Base-by-base conservation (phyloP, 2,888 invertebrate genomes). In the Drosophila pseudotakahashii region DNA sequence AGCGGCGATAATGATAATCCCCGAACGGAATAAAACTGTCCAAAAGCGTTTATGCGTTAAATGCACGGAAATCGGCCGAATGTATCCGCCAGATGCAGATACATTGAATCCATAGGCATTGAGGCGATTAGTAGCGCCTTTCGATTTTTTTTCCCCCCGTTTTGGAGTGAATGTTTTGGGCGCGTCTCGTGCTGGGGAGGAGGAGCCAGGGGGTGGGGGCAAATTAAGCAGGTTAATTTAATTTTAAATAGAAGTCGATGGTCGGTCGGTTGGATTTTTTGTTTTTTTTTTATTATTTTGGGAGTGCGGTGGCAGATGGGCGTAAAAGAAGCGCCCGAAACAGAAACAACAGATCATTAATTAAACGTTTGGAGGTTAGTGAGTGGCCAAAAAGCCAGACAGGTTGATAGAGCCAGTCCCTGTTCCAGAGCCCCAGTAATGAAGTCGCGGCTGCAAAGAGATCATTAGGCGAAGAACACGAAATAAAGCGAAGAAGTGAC, bases 151-250 rank as follows among this genome's bases (percentile, higher is more conserved):
- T 16, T n/a, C n/a, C 48, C 32, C 48, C 16, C 34, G 48, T 71
- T 76, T 61, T 61, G 9, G 53, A 86, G 81, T 81, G 81, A 81
- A 81, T 81, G 80, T 81, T 74, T 81, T 80, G 84, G 81, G 87
- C 74, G 87, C 81, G 81, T 81, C 81, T 63, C 70, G 30, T 23
- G 36, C 37, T 23, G 16, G 37, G 60, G 47, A 36, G 16, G 42
- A 45, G 59, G 0, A 3, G 37, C 52, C 23, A 60, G 39, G 69
- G 51, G 51, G 34, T 47, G 69, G 75, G 53, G 77, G 61, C 63
- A 87, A 87, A 82, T 87, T 87, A 84, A 87, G 82, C 88, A 82
- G 82, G 88, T 84, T 82, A 82, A 82, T 82, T 87, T 84, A 84
- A 85, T 87, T 82, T 87, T 81, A 84, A 82, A 87, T 87, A 87